Conservation (phyloP, 2,888 invertebrate genomes). For the Tenthredo mesomela region DNA sequence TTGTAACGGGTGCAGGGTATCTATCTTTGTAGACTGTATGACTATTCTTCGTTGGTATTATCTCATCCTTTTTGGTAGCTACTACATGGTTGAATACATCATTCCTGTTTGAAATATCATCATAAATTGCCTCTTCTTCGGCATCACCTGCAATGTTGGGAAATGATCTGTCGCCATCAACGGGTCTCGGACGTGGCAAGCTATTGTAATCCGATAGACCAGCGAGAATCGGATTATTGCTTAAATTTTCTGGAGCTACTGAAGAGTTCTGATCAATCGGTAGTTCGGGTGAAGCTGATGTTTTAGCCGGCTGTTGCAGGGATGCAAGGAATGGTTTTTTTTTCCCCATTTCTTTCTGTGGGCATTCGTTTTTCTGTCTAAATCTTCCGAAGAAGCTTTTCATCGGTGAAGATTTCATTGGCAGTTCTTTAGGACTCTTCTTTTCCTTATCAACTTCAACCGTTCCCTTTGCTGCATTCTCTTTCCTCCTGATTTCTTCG, state of each 20-base stretch:
- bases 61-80: neutral
- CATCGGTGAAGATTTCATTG: slow-evolving; percentile 15
- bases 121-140: slow-evolving; percentile 66
- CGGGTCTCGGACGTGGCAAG: slow-evolving; percentile 71
- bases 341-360: slow-evolving; percentile 60
- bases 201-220: slow-evolving; percentile 66
- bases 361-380: slow-evolving; percentile 55
- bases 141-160: slow-evolving; percentile 45
- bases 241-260: neutral
- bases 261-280: neutral
- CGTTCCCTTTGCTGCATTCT: neutral
- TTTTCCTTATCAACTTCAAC: neutral
- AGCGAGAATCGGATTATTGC: neutral
- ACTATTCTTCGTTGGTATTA: neutral
- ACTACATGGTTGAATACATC: neutral
- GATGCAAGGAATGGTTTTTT: slow-evolving; percentile 45
- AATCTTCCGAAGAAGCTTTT: slow-evolving; percentile 7
- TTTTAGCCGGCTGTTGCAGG: neutral
- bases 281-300: neutral
- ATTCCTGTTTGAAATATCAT: slow-evolving; percentile 66
- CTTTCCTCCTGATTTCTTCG: slow-evolving; percentile 15
- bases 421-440: neutral
- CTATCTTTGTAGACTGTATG: no score
- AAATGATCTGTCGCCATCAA: slow-evolving; percentile 56
- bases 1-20: neutral